phyloP scores from a whole-genome alignment of 2,888 invertebrate genomes.

The Philonicus albiceps region DNA sequence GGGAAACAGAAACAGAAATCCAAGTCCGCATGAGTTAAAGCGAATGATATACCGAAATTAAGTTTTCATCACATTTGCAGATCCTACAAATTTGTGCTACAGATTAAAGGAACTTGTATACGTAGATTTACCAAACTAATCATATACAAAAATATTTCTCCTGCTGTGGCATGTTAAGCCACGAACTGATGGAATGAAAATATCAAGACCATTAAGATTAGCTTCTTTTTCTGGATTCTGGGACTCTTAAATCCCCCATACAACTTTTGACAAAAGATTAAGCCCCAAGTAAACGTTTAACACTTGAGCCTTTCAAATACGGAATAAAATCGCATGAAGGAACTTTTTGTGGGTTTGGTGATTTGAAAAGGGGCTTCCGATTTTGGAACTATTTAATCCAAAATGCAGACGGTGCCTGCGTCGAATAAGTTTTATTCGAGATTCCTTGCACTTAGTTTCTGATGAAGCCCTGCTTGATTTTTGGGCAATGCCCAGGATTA shows the following conservation, averaged over 20 bases:
- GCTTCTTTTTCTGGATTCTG: background rate
- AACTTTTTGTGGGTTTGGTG: background rate
- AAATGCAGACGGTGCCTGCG: background rate
- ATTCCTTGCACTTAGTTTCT: background rate
- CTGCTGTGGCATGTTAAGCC: background rate
- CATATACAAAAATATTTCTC: background rate
- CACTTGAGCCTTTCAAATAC: background rate
- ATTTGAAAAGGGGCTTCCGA: background rate
- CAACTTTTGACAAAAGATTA: conserved; percentile 16
- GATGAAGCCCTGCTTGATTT: background rate
- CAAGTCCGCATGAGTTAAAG: background rate
- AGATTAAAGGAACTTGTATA: background rate
- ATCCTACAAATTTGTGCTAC: background rate
- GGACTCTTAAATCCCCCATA: background rate
- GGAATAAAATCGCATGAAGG: background rate
- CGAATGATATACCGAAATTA: background rate
- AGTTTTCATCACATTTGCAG: background rate
- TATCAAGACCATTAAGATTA: conserved; percentile 18
- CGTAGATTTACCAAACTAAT: background rate
- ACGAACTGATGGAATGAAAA: conserved; percentile 4
- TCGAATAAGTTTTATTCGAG: background rate
- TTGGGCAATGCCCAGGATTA: background rate
- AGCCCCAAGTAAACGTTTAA: background rate
- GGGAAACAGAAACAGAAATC: background rate
- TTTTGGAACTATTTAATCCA: background rate